Evolutionary conservation across 2,888 invertebrate genomes (phyloP), one percentile per base, ranked within the genome.

Genomic region (Hydropsyche betteni): DNA sequence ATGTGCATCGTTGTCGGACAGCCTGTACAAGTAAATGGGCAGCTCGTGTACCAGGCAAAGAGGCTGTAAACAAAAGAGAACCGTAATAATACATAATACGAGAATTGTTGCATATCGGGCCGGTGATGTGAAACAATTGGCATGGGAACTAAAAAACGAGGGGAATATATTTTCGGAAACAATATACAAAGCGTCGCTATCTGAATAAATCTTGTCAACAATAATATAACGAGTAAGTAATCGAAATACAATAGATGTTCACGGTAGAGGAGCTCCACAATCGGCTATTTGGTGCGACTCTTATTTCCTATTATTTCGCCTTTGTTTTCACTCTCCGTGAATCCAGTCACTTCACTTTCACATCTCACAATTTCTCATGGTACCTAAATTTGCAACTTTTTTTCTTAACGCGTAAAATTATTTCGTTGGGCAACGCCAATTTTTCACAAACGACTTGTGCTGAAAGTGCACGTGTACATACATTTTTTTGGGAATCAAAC

Each of bases 1-100:
- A 91, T 0, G 95, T 92, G 83, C 96, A 95, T 83, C 96, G 97
- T 83, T 94, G 93, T 77, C 96, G 91, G 76, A 98, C 94, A 74
- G 95, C 92, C 16, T 93, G 90, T 3, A 95, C 94, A 75, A 98
- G 86, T 82, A 95, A 93, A 83, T 95, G 95, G 4, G 97, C 97
- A 0, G 93, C 92, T 77, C 92, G 88, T 0, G 94, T 94, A 71
- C 95, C 95, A 0, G 94, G 93, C 16, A 94, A 87, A 10, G 91
- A 86, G 33, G 92, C 94, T 94, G 84, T 61, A 83, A 85, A 77
- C 80, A 80, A 75, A 79, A 78, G 77, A 76, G 75, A 55, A n/a
- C 12, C n/a, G 16, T n/a, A 55, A 16, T 55, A 55, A 16, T 55
- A 24, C 12, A 14, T n/a, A 55, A 55, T 55, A 55, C 55, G 12